A percentile compares a stretch with the other conserved stretches of the same genome.
Evolutionary conservation across 2,113 vertebrate species (phyloP).

Genomic region (Bolborhynchus lineola): DNA sequence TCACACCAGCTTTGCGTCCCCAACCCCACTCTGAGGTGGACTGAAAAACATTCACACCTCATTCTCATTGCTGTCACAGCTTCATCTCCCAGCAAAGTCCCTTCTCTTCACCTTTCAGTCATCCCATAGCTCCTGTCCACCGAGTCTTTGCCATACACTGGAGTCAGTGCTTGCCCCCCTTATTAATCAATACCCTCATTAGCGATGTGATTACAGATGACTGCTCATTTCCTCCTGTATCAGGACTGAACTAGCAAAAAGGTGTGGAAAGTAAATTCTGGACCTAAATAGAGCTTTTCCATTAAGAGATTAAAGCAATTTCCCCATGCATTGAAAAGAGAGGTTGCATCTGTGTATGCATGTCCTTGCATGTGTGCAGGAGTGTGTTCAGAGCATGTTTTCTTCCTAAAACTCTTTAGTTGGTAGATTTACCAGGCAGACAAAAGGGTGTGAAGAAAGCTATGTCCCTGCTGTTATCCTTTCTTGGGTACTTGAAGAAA

Average conservation of each 20-base stretch:
- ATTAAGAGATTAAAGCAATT: neutral
- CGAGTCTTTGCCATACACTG: rapidly evolving
- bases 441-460: neutral
- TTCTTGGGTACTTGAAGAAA: neutral
- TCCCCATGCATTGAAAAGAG: neutral
- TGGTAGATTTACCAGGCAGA: neutral
- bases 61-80: slow-evolving; percentile 21
- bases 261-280: neutral
- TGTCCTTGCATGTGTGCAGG: neutral
- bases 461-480: neutral
- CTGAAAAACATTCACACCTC: slow-evolving; percentile 33
- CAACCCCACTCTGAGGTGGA: neutral
- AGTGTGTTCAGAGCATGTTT: neutral
- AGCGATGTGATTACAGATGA: neutral
- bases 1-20: neutral
- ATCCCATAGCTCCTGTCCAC: neutral
- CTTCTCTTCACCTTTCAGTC: neutral
- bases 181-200: neutral
- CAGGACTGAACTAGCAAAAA: neutral
- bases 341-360: neutral
- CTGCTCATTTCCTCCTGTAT: neutral
- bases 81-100: neutral
- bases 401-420: neutral
- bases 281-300: neutral
- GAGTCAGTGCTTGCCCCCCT: neutral